A percentile compares a stretch with the other conserved stretches of the same genome.
These are phyloP conservation scores for Atethmia centrago DNA, from an alignment of 2,888 invertebrate species.

Conservation along the genomic window DNA sequence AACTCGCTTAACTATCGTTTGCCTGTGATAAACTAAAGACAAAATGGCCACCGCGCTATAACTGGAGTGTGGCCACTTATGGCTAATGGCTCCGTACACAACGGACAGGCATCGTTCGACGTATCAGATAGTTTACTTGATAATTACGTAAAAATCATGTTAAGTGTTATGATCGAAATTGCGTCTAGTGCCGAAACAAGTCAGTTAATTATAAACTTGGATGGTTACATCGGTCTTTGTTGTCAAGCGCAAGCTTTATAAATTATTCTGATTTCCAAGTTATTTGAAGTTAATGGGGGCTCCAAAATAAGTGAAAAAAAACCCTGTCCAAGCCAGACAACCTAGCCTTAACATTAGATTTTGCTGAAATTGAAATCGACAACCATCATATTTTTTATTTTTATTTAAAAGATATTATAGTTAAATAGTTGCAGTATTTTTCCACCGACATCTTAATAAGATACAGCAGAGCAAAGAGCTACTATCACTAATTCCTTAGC, in stretches of 20 bases:
- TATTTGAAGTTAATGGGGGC: not conserved
- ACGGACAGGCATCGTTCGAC: constrained; percentile 13
- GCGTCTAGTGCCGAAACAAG: not conserved
- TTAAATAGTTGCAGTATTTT: not conserved
- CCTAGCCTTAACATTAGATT: not conserved
- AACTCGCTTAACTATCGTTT: constrained; percentile 16
- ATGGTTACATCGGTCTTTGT: not conserved
- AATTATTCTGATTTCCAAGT: not conserved
- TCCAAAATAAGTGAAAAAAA: not conserved
- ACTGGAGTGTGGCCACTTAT: constrained; percentile 37
- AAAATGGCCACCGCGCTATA: constrained; percentile 42
- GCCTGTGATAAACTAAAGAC: constrained; percentile 29
- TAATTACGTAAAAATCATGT: constrained; percentile 16
- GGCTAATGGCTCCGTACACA: constrained; percentile 50
- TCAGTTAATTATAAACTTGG: not conserved
- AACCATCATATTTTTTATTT: not conserved
- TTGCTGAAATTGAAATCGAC: not conserved
- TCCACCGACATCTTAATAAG: not conserved
- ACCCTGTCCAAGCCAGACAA: too few relatives aligned
- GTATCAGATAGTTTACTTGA: constrained; percentile 23
- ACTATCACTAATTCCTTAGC: not conserved
- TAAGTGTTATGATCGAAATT: constrained; percentile 2
- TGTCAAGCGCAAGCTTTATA: not conserved
- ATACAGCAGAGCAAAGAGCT: not conserved
- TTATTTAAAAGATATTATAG: not conserved